Evolutionary conservation across 2,113 vertebrate species (phyloP).

Genomic region (Notechis scutatus): DNA sequence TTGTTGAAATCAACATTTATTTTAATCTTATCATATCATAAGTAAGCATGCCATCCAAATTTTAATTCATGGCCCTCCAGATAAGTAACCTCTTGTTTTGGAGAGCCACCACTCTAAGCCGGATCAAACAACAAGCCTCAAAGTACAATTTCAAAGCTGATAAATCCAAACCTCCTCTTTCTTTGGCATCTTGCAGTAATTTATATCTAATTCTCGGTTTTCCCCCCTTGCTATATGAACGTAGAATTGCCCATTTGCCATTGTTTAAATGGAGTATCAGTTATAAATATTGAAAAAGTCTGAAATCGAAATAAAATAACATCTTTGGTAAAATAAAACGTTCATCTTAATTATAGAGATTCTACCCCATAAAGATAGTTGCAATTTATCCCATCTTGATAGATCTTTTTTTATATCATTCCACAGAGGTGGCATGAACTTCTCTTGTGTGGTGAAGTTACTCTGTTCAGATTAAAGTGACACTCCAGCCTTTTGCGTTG

Average conservation of each 20-base stretch:
- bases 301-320: not conserved
- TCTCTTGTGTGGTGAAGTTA: not conserved
- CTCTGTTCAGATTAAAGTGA: not conserved
- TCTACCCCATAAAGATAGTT: not conserved
- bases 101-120: not conserved
- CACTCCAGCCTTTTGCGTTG: not conserved
- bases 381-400: not conserved
- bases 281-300: not conserved
- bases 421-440: not conserved
- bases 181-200: not conserved
- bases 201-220: not conserved
- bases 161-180: not conserved
- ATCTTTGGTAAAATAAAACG: not conserved
- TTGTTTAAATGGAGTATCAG: not conserved
- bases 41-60: not conserved
- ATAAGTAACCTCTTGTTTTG: not conserved
- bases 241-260: not conserved
- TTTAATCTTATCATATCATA: not conserved
- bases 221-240: no score
- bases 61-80: not conserved
- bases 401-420: not conserved
- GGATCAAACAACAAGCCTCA: not conserved
- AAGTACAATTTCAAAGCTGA: not conserved
- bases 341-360: not conserved
- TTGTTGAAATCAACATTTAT: not conserved